A percentile compares a stretch with the other conserved stretches of the same genome.
phyloP scores from a whole-genome alignment of 1,140 invertebrate genomes.

The Sminthurinus signatus region DNA sequence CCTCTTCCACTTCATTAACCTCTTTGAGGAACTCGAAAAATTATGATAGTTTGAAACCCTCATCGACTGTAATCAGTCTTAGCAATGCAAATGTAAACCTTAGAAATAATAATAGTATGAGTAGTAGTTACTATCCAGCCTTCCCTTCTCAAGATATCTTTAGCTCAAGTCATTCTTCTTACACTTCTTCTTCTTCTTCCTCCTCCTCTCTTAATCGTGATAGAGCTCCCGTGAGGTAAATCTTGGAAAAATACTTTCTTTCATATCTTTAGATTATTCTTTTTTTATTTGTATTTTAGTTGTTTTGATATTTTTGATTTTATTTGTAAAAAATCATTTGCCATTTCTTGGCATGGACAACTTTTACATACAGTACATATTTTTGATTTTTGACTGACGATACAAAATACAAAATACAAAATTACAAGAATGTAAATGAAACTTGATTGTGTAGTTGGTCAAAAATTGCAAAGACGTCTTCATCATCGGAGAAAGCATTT shows the following conservation, averaged over 20 bases:
- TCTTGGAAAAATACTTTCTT: background rate
- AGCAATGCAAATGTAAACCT: background rate
- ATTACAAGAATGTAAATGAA: background rate
- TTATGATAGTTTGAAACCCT: conserved; percentile 15
- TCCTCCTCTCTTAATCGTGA: background rate
- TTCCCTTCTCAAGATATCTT: conserved; percentile 4
- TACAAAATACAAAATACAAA: no score
- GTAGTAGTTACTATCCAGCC: background rate
- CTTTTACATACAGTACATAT: no score
- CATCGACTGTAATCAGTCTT: background rate
- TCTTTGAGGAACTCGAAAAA: conserved; percentile 22
- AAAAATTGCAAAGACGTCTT: background rate
- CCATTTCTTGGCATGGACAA: no score
- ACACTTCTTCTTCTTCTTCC: background rate
- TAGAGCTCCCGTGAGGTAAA: conserved; percentile 4
- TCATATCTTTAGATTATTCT: no score
- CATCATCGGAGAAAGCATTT: background rate
- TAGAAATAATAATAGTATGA: no score
- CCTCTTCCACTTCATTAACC: no score
- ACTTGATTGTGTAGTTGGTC: background rate
- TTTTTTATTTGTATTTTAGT: no score
- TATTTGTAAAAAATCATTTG: no score
- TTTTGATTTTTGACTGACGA: no score
- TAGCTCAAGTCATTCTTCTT: no score
- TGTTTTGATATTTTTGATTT: no score